Evolutionary conservation across 1,140 invertebrate species (phyloP), one percentile per base, ranked within the genome.

Genomic region (Tribolium castaneum): DNA sequence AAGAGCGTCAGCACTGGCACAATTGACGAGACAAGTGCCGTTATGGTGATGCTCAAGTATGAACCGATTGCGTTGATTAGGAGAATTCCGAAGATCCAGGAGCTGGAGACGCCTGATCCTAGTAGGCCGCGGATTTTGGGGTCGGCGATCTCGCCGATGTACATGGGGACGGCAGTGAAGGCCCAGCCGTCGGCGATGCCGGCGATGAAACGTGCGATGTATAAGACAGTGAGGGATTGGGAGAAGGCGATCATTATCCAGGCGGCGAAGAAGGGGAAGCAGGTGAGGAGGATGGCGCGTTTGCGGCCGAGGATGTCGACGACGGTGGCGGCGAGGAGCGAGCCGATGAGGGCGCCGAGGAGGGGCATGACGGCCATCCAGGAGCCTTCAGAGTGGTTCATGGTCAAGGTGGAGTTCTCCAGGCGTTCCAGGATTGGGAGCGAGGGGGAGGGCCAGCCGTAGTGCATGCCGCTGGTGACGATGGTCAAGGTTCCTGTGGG

Each of bases 161-260:
- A 93, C 84, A 93, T 90, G 0, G 92, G 91, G 10, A 91, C 90
- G 6, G 88, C 88, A 6, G 91, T 90, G 75, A 91, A 92, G 1
- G 91, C 88, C 39, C 92, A 90, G 6, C 92, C 92, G 75, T 94
- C 89, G 0, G 92, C 90, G 1, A 94, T 84, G 25, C 93, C 93
- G 4, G 89, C 87, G 75, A 91, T 86, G 3, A 89, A 79, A 77
- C 90, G 6, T 0, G 74, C 81, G 6, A 88, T 80, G 80, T 92
- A 92, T 7, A 91, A 86, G 13, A 87, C 87, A 0, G 82, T 59
- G 0, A 90, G 86, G 5, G 88, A 87, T 59, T 84, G 83, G 1
- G 89, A 86, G 66, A 90, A 83, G 79, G 91, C 90, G 1, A 94
- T 89, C n/a, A 91, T 86, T 4, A 92, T 83, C 91, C 92, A 95